Evolutionary conservation across 2,888 invertebrate species (phyloP), one percentile per base, ranked within the genome.

Genomic region (Drosophila fungiperda): DNA sequence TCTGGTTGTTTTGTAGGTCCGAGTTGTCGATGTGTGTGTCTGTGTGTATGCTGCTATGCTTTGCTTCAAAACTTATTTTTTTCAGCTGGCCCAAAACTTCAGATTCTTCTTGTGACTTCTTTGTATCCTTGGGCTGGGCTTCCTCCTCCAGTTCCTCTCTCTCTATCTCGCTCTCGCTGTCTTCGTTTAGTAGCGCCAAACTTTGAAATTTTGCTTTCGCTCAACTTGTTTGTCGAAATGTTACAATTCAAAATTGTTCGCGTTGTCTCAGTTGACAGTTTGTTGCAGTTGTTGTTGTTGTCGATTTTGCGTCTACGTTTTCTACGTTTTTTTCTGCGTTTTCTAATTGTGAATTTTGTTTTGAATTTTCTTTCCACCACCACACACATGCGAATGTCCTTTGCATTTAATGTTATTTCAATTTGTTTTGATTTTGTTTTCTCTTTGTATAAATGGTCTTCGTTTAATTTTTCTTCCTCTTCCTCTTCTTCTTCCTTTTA

Each of bases 361-460:
- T 92, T 92, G 87, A 91, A 90, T 90, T 91, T 92, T 90, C 90
- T 83, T 91, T 92, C 92, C 92, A 92, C 92, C 92, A 92, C 92
- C 92, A 92, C 92, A 92, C 92, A 92, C 92, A 92, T 92, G 92
- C 92, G 92, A 92, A 92, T 92, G 92, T 92, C 91, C 90, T 92
- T 92, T 91, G 92, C 92, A 92, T 92, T 92, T 91, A 92, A 89
- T 91, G 84, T 90, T 83, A 83, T 83, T 87, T 83, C 83, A 78
- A 79, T 83, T 79, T 84, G 80, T 74, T 73, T 81, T 67, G 74
- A 74, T 82, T 73, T 49, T 54, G 54, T 58, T 64, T 65, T 71
- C 77, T 70, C 73, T 59, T 70, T 50, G 54, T 65, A 1, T 57
- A 32, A 59, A 38, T 12, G 57, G 74, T 79, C 53, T 62, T 76